Conservation (phyloP, 2,888 invertebrate species). For the Scrobipalpa atriplicella region DNA sequence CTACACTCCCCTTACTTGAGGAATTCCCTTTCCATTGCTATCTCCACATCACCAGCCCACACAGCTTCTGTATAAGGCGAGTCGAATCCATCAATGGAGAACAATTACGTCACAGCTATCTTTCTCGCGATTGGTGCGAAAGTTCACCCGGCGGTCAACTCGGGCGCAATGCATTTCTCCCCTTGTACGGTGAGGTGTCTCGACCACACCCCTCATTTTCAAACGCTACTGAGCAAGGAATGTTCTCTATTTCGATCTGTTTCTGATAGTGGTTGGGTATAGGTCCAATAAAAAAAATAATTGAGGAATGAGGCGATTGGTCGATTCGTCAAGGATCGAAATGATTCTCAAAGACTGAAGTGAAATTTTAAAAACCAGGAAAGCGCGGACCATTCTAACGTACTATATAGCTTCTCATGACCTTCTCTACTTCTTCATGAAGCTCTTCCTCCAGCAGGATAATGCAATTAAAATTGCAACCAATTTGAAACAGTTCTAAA, state of each 20-base stretch:
- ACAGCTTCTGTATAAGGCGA: not conserved
- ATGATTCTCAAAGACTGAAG: too few relatives aligned
- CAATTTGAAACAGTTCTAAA: not conserved
- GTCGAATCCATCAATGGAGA: constrained; percentile 1
- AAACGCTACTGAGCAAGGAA: constrained; percentile 24
- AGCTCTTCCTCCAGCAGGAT: too few relatives aligned
- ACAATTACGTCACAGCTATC: constrained; percentile 32
- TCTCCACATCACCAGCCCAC: not conserved
- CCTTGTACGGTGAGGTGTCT: constrained; percentile 61
- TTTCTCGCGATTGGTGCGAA: constrained; percentile 34
- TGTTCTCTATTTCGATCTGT: not conserved
- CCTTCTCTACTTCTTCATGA: too few relatives aligned
- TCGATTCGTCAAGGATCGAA: too few relatives aligned
- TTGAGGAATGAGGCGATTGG: too few relatives aligned
- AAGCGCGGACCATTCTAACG: too few relatives aligned
- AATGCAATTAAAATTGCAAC: too few relatives aligned
- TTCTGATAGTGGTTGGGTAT: not conserved
- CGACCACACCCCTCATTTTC: constrained; percentile 41
- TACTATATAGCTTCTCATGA: too few relatives aligned
- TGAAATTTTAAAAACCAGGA: too few relatives aligned
- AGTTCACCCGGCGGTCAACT: constrained; percentile 53
- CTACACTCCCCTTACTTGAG: too few relatives aligned
- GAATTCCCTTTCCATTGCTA: too few relatives aligned
- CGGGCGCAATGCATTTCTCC: constrained; percentile 58
- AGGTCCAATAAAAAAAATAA: not conserved